These are phyloP conservation scores for Hypothenemus hampei DNA, from an alignment of 1,140 invertebrate species.

Conservation along the genomic window DNA sequence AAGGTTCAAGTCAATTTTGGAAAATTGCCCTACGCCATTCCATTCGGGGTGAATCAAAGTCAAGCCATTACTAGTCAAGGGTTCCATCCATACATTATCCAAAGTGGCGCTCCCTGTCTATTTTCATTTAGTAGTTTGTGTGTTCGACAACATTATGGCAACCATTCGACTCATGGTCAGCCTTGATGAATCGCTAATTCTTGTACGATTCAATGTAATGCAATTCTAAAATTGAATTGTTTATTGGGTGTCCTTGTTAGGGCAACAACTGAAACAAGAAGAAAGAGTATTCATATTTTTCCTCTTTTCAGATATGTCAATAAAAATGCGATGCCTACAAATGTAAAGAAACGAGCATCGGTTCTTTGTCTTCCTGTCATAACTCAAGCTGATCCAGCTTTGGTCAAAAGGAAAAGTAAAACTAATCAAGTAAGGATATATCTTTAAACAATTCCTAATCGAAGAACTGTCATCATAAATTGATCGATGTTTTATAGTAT, in stretches of 20 bases:
- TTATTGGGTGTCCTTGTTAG: neutral
- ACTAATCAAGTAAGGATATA: constrained; percentile 10
- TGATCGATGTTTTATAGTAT: no score
- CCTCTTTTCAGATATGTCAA: constrained; percentile 27
- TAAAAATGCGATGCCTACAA: neutral
- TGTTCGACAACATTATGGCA: neutral
- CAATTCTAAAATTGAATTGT: neutral
- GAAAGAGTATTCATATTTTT: neutral
- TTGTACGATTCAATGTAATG: neutral
- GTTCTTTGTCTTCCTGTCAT: constrained; percentile 37
- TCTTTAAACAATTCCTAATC: no score
- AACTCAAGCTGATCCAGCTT: constrained; percentile 37
- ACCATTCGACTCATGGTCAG: neutral
- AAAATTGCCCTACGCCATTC: neutral
- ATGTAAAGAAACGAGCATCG: constrained; percentile 36
- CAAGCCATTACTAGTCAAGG: neutral
- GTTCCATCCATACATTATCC: neutral
- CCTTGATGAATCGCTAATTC: neutral
- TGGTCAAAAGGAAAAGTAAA: constrained; percentile 10
- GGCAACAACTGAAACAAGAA: neutral
- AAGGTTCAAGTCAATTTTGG: neutral
- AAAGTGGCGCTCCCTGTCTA: neutral
- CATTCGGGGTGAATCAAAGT: neutral
- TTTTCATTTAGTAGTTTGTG: neutral
- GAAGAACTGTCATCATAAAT: no score